Evolutionary conservation across 2,797 vertebrate genomes (phyloP), one percentile per base, ranked within the genome.

Genomic region (Tinamus major): DNA sequence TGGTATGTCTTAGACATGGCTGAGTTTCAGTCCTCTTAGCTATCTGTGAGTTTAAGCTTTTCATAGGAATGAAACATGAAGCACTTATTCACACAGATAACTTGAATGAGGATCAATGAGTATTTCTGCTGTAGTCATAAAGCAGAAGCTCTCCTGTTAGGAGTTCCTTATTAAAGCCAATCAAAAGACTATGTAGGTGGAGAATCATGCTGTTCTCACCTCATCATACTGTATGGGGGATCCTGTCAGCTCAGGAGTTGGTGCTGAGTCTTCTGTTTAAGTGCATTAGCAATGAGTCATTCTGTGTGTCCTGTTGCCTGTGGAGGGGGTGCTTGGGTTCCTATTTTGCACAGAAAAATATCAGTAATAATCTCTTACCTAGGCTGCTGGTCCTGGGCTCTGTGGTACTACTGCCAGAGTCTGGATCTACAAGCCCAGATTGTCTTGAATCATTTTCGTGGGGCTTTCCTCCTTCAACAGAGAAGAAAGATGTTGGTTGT

Each of bases 211-310:
- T 69, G 0, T 20, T 49, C 31, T 62, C 0, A 0, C 51, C 31
- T 24, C 46, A 49, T 58, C 59, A 14, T 16, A 10, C 35, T 61
- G 41, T 33, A 24, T 0, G 0, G 26, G 23, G 20, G n/a, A 46
- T 14, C 26, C 37, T 46, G 9, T 41, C 75, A 16, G 35, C 72
- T 89, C 61, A 27, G n/a, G 23, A 62, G 26, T 13, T 87, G 75
- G 19, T 8, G 7, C 1, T 33, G 24, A 39, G 16, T 41, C 33
- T 68, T 76, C 41, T 65, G 13, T 31, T 53, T 13, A 6, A 24
- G 62, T 16, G 51, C 72, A 33, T 58, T 65, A 35, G 68, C 68
- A 19, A 7, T 27, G 71, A 87, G 31, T n/a, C 39, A 17, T 31
- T 49, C 58, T 61, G 51, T 16, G 56, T n/a, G 65, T 74, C 55